Percentiles rank a stretch among this genome's conserved stretches.
Conservation (phyloP, 2,888 invertebrate genomes). For the Parnassius apollo region DNA sequence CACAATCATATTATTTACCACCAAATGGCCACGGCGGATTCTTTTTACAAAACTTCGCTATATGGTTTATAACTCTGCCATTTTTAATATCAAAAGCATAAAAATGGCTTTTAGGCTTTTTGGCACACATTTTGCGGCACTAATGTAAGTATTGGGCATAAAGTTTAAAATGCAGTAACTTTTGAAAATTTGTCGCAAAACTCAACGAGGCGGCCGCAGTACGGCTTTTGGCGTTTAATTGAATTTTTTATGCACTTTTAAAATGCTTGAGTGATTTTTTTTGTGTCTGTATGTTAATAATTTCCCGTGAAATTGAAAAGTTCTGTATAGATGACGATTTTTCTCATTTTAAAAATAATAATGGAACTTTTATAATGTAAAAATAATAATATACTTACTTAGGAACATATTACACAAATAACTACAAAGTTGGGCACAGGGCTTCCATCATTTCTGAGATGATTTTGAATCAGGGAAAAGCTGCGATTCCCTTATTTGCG, state of each 20-base stretch:
- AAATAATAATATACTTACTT: too few relatives aligned
- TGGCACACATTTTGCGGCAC: slow-evolving; percentile 6
- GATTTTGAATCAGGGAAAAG: too few relatives aligned
- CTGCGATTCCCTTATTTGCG: too few relatives aligned
- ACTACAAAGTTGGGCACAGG: background rate
- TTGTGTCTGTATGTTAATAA: slow-evolving; percentile 27
- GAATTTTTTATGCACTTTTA: slow-evolving; percentile 59
- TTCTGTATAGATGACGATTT: slow-evolving; percentile 10
- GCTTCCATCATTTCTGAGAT: too few relatives aligned
- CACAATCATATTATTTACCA: slow-evolving; percentile 54
- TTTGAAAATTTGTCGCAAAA: slow-evolving; percentile 52
- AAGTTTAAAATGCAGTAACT: slow-evolving; percentile 18
- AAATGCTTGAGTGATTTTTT: slow-evolving; percentile 28
- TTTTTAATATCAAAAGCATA: slow-evolving; percentile 27
- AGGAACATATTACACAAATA: background rate
- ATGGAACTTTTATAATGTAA: too few relatives aligned
- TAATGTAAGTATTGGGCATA: background rate
- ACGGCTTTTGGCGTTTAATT: slow-evolving; percentile 52
- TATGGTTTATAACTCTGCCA: slow-evolving; percentile 39
- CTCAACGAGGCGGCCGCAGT: slow-evolving; percentile 44
- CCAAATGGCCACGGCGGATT: slow-evolving; percentile 35
- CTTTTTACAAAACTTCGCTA: slow-evolving; percentile 37
- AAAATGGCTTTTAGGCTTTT: slow-evolving; percentile 28
- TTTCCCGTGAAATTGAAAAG: slow-evolving; percentile 28
- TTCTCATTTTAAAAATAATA: background rate